Evolutionary conservation across 2,888 invertebrate species (phyloP).

Genomic region (Sesia apiformis): DNA sequence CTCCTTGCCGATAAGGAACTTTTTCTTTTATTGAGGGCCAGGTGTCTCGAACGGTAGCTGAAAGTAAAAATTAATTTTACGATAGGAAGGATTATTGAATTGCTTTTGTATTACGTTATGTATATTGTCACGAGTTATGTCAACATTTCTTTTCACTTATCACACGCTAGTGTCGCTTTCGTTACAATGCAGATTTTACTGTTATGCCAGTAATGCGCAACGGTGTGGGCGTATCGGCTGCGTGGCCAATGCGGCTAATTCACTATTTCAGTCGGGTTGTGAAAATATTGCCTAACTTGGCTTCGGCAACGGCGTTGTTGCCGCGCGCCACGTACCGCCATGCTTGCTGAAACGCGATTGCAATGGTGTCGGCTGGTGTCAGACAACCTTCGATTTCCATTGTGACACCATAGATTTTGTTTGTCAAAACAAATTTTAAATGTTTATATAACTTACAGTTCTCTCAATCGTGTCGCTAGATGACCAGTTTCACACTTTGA

Average conservation of each 20-base stretch:
- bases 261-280: conserved; percentile 49
- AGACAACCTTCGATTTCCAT: conserved; percentile 55
- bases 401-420: conserved; percentile 43
- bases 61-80: conserved; percentile 16
- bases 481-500: conserved; percentile 21
- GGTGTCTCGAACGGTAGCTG: conserved; percentile 14
- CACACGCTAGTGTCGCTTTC: not conserved
- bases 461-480: conserved; percentile 10
- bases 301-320: conserved; percentile 14
- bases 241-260: conserved; percentile 43
- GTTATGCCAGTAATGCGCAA: conserved; percentile 13
- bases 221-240: conserved; percentile 7
- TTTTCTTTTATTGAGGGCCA: conserved; percentile 29
- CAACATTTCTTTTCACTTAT: not conserved
- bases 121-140: not conserved
- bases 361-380: conserved; percentile 33
- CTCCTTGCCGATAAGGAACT: conserved; percentile 17
- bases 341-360: conserved; percentile 33
- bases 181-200: conserved; percentile 7
- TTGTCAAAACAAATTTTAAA: conserved; percentile 36
- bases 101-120: not conserved
- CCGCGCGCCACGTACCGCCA: conserved; percentile 27
- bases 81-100: not conserved
- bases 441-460: not conserved
- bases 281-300: conserved; percentile 47